Evolutionary conservation across 2,113 vertebrate genomes (phyloP).

Genomic region (Poeciliopsis occidentalis): DNA sequence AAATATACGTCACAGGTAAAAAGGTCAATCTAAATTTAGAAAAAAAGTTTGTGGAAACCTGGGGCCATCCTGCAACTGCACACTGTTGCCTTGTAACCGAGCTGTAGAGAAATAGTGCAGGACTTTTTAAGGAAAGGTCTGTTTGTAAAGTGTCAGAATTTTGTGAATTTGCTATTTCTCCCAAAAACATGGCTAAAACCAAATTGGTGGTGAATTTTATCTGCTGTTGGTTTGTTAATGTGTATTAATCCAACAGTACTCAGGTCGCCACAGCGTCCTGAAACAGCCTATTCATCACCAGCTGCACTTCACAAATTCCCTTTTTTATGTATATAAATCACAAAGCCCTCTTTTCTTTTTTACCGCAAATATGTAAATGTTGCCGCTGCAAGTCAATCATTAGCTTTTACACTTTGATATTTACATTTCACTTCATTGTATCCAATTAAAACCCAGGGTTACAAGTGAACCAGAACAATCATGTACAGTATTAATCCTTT

Average conservation of each 20-base stretch:
- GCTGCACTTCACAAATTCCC: slow-evolving; percentile 8
- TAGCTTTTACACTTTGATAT: slow-evolving; percentile 56
- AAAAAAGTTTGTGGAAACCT: neutral
- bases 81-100: neutral
- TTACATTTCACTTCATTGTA: slow-evolving; percentile 61
- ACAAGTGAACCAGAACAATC: slow-evolving; percentile 34
- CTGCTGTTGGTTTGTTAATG: neutral
- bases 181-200: too few relatives aligned
- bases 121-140: neutral
- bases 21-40: neutral
- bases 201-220: neutral
- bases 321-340: slow-evolving; percentile 16
- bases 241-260: neutral
- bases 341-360: slow-evolving; percentile 8
- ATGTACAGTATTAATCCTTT: slow-evolving; percentile 65
- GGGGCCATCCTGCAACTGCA: neutral
- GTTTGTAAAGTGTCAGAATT: neutral
- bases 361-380: slow-evolving; percentile 48
- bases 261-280: neutral
- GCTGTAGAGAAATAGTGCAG: neutral
- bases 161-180: too few relatives aligned
- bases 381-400: slow-evolving; percentile 45
- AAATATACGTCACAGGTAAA: neutral
- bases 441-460: slow-evolving; percentile 62
- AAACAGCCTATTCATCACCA: neutral